Evolutionary conservation across 2,113 vertebrate genomes (phyloP).

Genomic region (Lycocorax pyrrhopterus): DNA sequence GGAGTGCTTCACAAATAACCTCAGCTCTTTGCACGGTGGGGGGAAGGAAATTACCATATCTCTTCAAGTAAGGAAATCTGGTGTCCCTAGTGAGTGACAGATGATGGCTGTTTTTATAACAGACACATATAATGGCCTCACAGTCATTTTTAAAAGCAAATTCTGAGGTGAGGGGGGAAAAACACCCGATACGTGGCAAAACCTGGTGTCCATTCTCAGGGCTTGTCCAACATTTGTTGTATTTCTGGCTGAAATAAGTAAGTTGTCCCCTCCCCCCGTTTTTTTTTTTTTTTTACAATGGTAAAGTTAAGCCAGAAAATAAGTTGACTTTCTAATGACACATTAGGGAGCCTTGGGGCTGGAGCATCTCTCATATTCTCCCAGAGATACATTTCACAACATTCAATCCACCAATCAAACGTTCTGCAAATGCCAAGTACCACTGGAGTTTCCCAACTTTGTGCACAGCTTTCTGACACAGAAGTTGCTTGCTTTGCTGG

Average conservation of each 20-base stretch:
- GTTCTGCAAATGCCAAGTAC: neutral
- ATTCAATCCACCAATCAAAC: fast-evolving
- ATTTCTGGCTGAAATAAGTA: neutral
- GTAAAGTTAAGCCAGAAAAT: neutral
- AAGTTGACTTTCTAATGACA: neutral
- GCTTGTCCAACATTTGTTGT: fast-evolving
- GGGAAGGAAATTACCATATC: neutral
- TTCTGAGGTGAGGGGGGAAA: neutral
- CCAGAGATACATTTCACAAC: neutral
- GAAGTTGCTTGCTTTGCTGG: neutral
- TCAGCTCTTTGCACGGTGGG: neutral
- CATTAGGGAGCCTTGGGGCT: neutral
- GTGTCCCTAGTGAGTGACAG: neutral
- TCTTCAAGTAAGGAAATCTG: neutral
- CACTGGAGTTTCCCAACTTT: neutral
- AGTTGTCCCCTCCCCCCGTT: too few species aligned
- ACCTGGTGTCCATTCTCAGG: neutral
- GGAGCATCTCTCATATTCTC: neutral
- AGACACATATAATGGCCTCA: neutral
- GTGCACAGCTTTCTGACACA: neutral
- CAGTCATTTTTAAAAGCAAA: neutral
- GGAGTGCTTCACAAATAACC: neutral
- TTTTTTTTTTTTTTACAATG: neutral
- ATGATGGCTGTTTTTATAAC: neutral
- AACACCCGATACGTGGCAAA: neutral